Evolutionary conservation across 2,888 invertebrate genomes (phyloP), one percentile per base, ranked within the genome.

Genomic region (Clostera curtula): DNA sequence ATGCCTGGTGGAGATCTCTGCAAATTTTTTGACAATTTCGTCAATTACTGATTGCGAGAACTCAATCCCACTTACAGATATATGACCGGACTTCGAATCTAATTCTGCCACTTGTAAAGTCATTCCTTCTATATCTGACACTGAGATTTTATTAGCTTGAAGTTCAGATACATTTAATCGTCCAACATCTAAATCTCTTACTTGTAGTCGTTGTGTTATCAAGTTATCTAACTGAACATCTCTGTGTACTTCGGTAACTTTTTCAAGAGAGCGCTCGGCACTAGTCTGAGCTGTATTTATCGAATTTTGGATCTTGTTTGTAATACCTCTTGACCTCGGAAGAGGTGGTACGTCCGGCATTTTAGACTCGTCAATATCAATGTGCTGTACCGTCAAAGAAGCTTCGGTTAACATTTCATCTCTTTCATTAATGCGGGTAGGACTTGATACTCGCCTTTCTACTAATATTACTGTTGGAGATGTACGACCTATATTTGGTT

Each of bases 111-210:
- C 88, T 38, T 88, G 89, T 39, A 94, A 85, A 16, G 89, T 88
- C 46, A 88, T 86, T 4, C 93, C 91, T 54, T 93, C 93, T 34
- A 94, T 88, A 63, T 93, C 93, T 0, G 93, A 93, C 0, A 93
- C 93, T 25, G 90, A 83, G 36, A 94, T 91, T 62, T 91, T 92
- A 29, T 89, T 89, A 0, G 94, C 93, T 61, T 93, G 89, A 19
- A 94, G 70, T 49, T 93, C 92, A 31, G 90, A 89, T 0, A 94
- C 93, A 39, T 89, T 91, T 10, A 95, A 63, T 25, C 90, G 86
- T 29, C 93, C 93, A 0, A 95, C 93, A 56, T 93, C 92, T 34
- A 94, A 82, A 58, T 93, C 93, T 12, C 84, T 79, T 1, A 94
- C 88, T 58, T 91, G 90, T 17, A 93, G 73, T 43, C 88, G 86